Evolutionary conservation across 1,140 invertebrate genomes (phyloP), one percentile per base, ranked within the genome.

Genomic region (Magallana ariakensis): DNA sequence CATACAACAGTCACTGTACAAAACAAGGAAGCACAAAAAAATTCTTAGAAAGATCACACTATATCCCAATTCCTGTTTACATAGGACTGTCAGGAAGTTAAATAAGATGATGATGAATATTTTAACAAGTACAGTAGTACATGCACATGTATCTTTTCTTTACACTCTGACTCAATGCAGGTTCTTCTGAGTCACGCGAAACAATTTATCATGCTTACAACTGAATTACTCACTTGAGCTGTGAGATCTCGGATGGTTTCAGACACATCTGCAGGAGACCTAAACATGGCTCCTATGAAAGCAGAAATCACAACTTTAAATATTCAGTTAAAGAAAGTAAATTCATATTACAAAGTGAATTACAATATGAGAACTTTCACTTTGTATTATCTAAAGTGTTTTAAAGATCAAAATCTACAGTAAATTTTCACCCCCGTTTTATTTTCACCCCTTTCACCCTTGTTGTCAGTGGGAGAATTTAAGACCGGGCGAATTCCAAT

Each of bases 201-300:
- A 4, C 3, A 46, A 46, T 46, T 46, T 46, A 46, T 16, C 19
- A 62, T 16, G 60, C 60, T 62, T 15, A 16, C 4, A 62, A 8
- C 5, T 3, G 13, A 54, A 54, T 15, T 11, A 55, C 46, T 82
- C n/a, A 26, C 80, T 26, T 75, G 66, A 4, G 22, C 22, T 26
- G 7, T 75, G 66, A 75, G 66, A 26, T 75, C 66, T 26, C 33
- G 22, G 13, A 75, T 11, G 19, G 66, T 75, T 10, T 54, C 62
- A 22, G 53, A 53, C n/a, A 26, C 53, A 22, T 86, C 83, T 66
- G 57, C 60, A 19, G 55, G 53, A 0, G 80, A 85, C 19, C 85
- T 88, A 58, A 83, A 85, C 87, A 88, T 90, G 5, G 89, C 87
- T 85, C 87, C 87, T 90, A 55, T 11, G 84, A 56, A 1, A 62